phyloP scores from a whole-genome alignment of 2,113 vertebrate genomes.

The Brachirus orientalis region DNA sequence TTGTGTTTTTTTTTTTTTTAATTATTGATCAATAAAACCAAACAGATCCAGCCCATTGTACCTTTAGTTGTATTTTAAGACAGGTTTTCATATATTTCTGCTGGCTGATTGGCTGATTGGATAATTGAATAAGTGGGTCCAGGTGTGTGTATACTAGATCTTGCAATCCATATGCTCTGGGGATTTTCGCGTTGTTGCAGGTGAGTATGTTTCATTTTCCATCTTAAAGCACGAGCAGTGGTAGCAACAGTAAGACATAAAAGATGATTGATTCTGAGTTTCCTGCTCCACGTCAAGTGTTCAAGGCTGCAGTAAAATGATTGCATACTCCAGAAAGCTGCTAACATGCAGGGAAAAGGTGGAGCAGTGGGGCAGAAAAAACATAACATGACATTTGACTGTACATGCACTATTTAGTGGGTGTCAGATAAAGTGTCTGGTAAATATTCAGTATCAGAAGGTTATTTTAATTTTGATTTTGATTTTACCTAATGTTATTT shows the following conservation, averaged over 20 bases:
- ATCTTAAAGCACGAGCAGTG: background rate
- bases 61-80: too few relatives aligned
- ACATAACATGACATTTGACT: background rate
- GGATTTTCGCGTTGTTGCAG: too few relatives aligned
- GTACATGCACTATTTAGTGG: background rate
- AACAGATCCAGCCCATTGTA: too few relatives aligned
- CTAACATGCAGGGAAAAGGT: background rate
- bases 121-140: too few relatives aligned
- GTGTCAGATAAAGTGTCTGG: background rate
- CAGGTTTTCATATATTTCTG: too few relatives aligned
- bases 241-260: background rate
- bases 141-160: too few relatives aligned
- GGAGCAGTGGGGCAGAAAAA: background rate
- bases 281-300: background rate
- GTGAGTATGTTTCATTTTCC: background rate
- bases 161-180: too few relatives aligned
- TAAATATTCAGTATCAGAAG: background rate
- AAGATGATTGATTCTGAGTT: background rate
- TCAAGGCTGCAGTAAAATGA: constrained; percentile 1
- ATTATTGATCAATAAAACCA: too few relatives aligned
- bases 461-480: too few relatives aligned
- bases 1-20: too few relatives aligned
- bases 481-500: too few relatives aligned
- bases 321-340: background rate
- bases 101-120: too few relatives aligned